A percentile compares a stretch with the other conserved stretches of the same genome.
Conservation (phyloP, 2,888 invertebrate species). For the Endomychus coccineus region DNA sequence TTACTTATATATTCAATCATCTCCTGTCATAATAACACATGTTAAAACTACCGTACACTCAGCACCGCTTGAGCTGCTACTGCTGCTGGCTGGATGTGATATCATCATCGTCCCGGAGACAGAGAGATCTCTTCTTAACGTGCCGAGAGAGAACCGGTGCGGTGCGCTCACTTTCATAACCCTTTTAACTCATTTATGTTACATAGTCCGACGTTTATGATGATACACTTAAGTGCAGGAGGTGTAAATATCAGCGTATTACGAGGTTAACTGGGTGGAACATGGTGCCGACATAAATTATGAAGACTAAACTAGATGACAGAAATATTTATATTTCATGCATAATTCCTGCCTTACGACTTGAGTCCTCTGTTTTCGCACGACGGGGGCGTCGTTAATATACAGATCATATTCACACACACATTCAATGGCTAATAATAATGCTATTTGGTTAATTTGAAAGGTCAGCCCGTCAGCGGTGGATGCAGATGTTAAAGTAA, state of each 20-base stretch:
- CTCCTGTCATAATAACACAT: slow-evolving; percentile 28
- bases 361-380: not conserved
- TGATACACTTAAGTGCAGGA: slow-evolving; percentile 13
- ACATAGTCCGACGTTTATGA: slow-evolving; percentile 15
- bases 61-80: too few relatives aligned
- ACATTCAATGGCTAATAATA: too few relatives aligned
- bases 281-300: slow-evolving; percentile 13
- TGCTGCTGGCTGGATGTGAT: too few relatives aligned
- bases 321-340: slow-evolving; percentile 12
- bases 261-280: slow-evolving; percentile 15
- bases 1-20: slow-evolving; percentile 25
- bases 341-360: not conserved
- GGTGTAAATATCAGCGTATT: slow-evolving; percentile 15
- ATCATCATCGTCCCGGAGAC: too few relatives aligned
- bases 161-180: slow-evolving; percentile 12
- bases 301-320: slow-evolving; percentile 6
- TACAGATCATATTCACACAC: too few relatives aligned
- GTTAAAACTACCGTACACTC: too few relatives aligned
- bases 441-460: too few relatives aligned
- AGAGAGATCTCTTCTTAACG: too few relatives aligned
- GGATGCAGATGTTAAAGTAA: too few relatives aligned
- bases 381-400: slow-evolving; percentile 22
- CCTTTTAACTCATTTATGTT: slow-evolving; percentile 16
- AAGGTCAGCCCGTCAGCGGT: too few relatives aligned
- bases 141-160: slow-evolving; percentile 12